These are phyloP conservation scores for Microcebus tavaratra DNA, from an alignment of 2,113 vertebrate species.

Conservation along the genomic window DNA sequence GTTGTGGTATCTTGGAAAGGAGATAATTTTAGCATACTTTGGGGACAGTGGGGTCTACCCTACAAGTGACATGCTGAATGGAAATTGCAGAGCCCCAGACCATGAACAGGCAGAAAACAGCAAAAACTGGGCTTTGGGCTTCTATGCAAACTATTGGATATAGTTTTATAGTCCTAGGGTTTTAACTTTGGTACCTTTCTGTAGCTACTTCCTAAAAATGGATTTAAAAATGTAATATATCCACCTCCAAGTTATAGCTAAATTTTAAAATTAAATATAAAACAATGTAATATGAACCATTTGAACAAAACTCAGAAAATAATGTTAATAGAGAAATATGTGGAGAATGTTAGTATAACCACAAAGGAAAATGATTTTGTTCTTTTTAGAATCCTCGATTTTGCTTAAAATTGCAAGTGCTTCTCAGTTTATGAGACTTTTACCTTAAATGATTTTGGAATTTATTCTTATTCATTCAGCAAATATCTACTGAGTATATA, in stretches of 20 bases:
- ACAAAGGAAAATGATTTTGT: conserved; percentile 25
- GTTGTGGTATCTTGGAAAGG: not conserved
- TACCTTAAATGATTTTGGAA: conserved; percentile 10
- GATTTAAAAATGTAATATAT: conserved; percentile 36
- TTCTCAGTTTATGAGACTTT: conserved; percentile 38
- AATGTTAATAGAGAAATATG: not conserved
- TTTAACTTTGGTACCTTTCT: conserved; percentile 28
- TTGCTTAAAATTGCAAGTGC: conserved; percentile 6
- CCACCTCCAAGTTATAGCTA: no score
- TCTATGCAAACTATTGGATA: not conserved
- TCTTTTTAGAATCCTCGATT: not conserved
- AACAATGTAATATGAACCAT: not conserved
- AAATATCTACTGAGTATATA: not conserved
- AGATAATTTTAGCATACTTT: conserved; percentile 8
- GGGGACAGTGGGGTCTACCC: not conserved
- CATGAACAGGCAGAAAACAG: not conserved
- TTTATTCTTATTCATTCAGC: not conserved
- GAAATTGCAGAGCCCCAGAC: not conserved
- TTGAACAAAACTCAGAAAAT: conserved; percentile 40
- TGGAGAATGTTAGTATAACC: not conserved
- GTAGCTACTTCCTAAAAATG: conserved; percentile 37
- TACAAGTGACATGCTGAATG: not conserved
- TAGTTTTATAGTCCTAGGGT: not conserved
- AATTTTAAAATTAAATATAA: no score
- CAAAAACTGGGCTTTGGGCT: conserved; percentile 1